Base-by-base conservation (phyloP, 64 coral and sea anemone species). In the Montipora capricornis region DNA sequence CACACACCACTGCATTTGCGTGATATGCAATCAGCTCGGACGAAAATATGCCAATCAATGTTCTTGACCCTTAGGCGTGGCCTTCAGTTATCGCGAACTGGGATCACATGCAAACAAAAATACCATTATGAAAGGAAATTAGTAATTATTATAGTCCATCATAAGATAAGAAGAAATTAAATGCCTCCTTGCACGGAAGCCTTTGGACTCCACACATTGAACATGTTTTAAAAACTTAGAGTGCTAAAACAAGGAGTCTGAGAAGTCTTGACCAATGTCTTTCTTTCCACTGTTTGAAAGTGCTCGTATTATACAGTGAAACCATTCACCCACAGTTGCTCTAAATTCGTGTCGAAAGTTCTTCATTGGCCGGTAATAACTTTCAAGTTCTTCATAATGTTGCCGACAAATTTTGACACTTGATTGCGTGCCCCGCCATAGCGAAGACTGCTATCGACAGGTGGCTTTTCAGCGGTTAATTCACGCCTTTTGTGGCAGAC, bases 381-480 rank as follows among this genome's bases (percentile, higher is more conserved):
- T 64, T 64, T 64, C 9, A 15, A 64, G 61, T 0, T 7, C 61
- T 15, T 8, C 61, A 14, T 64, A 12, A 64, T 64, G 8, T 12
- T 12, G 14, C 61, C 14, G 14, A 14, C 61, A 64, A 15, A 64
- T 15, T 46, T 76, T 14, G 74, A 76, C 74, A 46, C 44, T 2
- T 10, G 9, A 37, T 10, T 75, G 49, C 5, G 58, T 20, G 11
- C 16, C 22, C 29, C 49, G 76, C 11, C 13, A 86, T 86, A 86
- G 71, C 37, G 82, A 6, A 20, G 82, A 70, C 50, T 50, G 66
- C 29, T 47, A 73, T 47, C 67, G 71, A 86, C 66, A 70, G 82
- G 64, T 86, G 82, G n/a, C 44, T 45, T 45, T 17, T 64, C 52
- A 8, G 19, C 8, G 47, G 12, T 49, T 78, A 78, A 46, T 78